Evolutionary conservation across 2,888 invertebrate species (phyloP).

Genomic region (Lochmaea capreae): DNA sequence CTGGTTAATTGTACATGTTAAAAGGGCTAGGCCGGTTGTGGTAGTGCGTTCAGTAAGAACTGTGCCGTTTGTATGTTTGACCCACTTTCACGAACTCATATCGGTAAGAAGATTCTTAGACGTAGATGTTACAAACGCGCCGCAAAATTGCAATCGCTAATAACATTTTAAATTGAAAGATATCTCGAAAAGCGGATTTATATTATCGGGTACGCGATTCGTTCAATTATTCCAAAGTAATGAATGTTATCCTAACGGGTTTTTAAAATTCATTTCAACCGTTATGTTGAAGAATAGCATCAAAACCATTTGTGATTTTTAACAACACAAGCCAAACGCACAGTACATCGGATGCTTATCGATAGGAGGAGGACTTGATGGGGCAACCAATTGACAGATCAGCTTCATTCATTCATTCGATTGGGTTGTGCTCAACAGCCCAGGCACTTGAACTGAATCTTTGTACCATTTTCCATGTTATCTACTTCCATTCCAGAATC

Average conservation of each 20-base stretch:
- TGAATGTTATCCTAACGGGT: background rate
- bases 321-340: too few relatives aligned
- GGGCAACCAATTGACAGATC: too few relatives aligned
- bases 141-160: slow-evolving; percentile 15
- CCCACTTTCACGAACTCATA: background rate
- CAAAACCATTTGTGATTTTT: too few relatives aligned
- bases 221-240: background rate
- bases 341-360: too few relatives aligned
- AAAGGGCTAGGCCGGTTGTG: slow-evolving; percentile 2
- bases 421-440: too few relatives aligned
- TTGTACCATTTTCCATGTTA: too few relatives aligned
- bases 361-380: too few relatives aligned
- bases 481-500: too few relatives aligned
- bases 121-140: slow-evolving; percentile 6
- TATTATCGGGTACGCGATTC: background rate
- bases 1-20: too few relatives aligned
- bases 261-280: background rate
- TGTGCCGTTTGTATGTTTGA: slow-evolving; percentile 1
- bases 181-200: background rate
- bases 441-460: too few relatives aligned
- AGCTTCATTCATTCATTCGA: too few relatives aligned
- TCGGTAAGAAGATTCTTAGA: slow-evolving; percentile 4
- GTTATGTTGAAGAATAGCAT: background rate
- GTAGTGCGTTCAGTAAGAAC: background rate
- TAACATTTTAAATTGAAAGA: slow-evolving; percentile 12